These are phyloP conservation scores for Agapetus fuscipes DNA, from an alignment of 2,888 invertebrate genomes.

Conservation along the genomic window DNA sequence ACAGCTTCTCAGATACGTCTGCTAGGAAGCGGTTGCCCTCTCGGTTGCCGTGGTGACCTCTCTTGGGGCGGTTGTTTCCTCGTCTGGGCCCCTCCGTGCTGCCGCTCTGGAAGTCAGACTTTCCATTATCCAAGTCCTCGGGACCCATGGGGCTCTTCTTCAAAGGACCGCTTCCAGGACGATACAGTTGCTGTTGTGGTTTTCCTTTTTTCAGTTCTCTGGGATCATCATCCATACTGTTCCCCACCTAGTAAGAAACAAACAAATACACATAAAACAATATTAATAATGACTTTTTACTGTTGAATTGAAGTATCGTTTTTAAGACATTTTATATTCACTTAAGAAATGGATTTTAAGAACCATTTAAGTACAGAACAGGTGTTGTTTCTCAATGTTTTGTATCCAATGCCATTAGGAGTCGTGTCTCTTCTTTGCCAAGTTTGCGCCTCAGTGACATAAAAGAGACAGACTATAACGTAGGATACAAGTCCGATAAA, in stretches of 20 bases:
- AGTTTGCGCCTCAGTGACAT: no score
- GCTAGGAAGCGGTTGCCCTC: constrained; percentile 13
- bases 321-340: no score
- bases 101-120: constrained; percentile 26
- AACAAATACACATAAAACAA: not conserved
- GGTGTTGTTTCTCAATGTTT: no score
- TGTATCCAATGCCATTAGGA: no score
- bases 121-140: constrained; percentile 47
- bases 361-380: no score
- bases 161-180: constrained; percentile 67
- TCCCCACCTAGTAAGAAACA: not conserved
- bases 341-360: no score
- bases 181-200: constrained; percentile 61
- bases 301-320: no score
- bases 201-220: constrained; percentile 51
- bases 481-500: no score
- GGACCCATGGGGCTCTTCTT: constrained; percentile 53
- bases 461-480: no score
- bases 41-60: constrained; percentile 12
- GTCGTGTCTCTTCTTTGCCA: no score
- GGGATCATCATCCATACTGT: constrained; percentile 45
- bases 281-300: not conserved
- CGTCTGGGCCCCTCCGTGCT: constrained; percentile 31
- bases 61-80: constrained; percentile 27
- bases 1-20: constrained; percentile 13